Base-by-base conservation (phyloP, 2,113 vertebrate species). In the Pogona vitticeps region DNA sequence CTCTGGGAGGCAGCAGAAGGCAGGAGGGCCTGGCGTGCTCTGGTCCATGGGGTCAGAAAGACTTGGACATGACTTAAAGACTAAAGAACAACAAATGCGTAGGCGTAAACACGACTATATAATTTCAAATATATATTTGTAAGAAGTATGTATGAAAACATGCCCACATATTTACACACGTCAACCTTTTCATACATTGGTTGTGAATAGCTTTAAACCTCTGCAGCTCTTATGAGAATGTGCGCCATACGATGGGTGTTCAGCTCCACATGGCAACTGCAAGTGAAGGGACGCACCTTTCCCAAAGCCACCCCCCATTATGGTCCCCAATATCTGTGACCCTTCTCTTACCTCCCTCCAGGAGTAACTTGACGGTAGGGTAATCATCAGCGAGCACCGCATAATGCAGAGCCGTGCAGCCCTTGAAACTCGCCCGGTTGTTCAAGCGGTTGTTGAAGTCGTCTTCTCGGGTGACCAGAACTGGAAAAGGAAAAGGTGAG, bases 401-500 rank as follows among this genome's bases (percentile, higher is more conserved):
- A 0, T 99, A 99, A 94, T 99, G 98, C 26, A 99, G 96, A 0
- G 98, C 97, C 0, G 98, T 98, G 95, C 98, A 99, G 70, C 98
- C 98, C 26, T 96, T 97, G 96, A 99, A 99, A 68, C 97, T 98
- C 33, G 98, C 98, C 0, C 98, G 95, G 91, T 97, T 96, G 95
- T 98, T 99, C 82, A 99, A 95, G 26, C 98, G 96, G 95, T 96
- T 98, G 95, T 96, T 99, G 97, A 99, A 99, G 72, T 99, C 98
- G 7, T 99, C 98, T 87, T 99, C 98, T 78, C 98, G 96, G 76
- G 97, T 98, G 52, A 99, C 98, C 6, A 99, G 94, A 23, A 99
- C 98, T 99, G 95, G 3, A 6, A 40, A 68, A 13, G 42, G 21
- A 9, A n/a, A 78, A 84, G 65, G 9, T 10, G 28, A 13, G 65